These are phyloP conservation scores for Dipodomys ordii DNA, from an alignment of 2,113 vertebrate genomes.

Conservation along the genomic window DNA sequence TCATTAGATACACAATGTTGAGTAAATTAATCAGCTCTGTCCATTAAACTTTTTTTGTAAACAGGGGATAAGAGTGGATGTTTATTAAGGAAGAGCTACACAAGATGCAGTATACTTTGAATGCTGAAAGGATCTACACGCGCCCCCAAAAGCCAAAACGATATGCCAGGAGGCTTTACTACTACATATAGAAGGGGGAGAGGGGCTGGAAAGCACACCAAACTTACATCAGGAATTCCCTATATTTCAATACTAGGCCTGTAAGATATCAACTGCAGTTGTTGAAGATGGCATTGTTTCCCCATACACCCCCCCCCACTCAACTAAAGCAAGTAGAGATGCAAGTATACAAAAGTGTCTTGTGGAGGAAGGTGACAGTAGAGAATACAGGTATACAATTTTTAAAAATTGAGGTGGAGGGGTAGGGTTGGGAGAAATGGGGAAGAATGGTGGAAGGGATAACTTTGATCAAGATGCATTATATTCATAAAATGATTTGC, in stretches of 20 bases:
- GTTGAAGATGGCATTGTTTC: neutral
- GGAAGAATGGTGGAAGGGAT: too few relatives aligned
- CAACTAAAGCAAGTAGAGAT: neutral
- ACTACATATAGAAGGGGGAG: neutral
- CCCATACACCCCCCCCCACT: too few relatives aligned
- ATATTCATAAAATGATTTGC: too few relatives aligned
- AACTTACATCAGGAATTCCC: neutral
- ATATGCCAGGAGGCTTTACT: neutral
- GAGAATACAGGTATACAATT: too few relatives aligned
- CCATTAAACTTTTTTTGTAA: neutral
- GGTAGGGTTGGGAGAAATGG: too few relatives aligned
- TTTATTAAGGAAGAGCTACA: neutral
- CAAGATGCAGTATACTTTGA: neutral
- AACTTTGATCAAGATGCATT: too few relatives aligned
- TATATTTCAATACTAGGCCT: neutral
- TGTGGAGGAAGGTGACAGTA: too few relatives aligned
- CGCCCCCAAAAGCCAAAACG: neutral
- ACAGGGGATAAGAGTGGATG: neutral
- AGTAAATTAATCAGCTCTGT: neutral
- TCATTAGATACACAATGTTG: neutral
- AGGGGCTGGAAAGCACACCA: neutral
- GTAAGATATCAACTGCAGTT: neutral
- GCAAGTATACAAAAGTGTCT: too few relatives aligned
- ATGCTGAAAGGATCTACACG: neutral
- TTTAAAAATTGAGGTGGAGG: too few relatives aligned